Evolutionary conservation across 1,140 invertebrate genomes (phyloP).

Genomic region (Drosophila neocordata): DNA sequence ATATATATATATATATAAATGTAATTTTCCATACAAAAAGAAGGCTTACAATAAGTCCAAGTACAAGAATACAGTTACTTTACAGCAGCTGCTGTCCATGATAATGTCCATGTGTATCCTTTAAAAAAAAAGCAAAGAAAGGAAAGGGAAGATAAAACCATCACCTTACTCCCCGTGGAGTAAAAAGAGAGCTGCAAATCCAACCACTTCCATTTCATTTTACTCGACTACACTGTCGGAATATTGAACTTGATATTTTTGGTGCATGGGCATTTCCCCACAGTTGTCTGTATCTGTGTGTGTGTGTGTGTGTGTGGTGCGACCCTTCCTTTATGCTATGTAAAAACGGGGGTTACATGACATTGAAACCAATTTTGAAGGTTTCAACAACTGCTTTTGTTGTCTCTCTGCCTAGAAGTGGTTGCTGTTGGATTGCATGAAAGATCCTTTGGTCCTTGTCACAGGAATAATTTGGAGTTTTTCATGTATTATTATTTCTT

Average conservation of each 20-base stretch:
- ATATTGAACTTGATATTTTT: constrained; percentile 11
- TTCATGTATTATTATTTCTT: constrained; percentile 11
- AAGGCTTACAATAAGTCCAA: constrained; percentile 4
- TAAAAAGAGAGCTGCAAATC: neutral
- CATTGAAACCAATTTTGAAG: constrained; percentile 81
- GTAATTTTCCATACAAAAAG: neutral
- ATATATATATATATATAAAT: too few species aligned
- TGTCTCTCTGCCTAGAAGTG: constrained; percentile 33
- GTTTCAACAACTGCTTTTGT: constrained; percentile 52
- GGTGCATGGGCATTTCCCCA: constrained; percentile 35
- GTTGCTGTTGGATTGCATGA: constrained; percentile 20
- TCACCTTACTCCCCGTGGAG: neutral
- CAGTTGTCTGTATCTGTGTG: constrained; percentile 5
- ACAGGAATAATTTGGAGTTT: constrained; percentile 7
- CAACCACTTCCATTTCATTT: constrained; percentile 2
- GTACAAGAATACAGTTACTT: neutral
- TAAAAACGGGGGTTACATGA: constrained; percentile 79
- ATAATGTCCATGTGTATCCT: neutral
- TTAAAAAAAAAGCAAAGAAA: too few species aligned
- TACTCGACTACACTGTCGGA: constrained; percentile 1
- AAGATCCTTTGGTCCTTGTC: constrained; percentile 13
- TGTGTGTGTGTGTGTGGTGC: neutral
- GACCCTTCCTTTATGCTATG: constrained; percentile 23
- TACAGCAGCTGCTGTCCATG: neutral
- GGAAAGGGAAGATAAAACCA: too few species aligned